Conservation (phyloP, 2,797 vertebrate genomes). For the Sebastes trivittatus region DNA sequence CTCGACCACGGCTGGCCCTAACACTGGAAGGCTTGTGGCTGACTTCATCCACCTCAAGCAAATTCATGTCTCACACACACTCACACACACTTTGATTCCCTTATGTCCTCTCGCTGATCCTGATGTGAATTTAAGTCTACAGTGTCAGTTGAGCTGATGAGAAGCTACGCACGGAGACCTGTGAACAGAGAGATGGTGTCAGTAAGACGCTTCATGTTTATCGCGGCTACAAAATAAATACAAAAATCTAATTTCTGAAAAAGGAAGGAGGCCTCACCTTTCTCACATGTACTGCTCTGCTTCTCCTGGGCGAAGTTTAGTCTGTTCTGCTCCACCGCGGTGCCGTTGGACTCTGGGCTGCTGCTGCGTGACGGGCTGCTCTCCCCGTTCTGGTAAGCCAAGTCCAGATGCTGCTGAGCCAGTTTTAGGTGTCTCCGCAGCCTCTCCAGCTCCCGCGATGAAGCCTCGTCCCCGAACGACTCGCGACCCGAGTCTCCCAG, state of each 20-base stretch:
- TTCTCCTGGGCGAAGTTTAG: conserved; percentile 95
- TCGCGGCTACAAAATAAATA: neutral
- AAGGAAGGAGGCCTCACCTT: conserved; percentile 67
- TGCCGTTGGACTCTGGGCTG: conserved; percentile 92
- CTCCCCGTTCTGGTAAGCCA: conserved; percentile 88
- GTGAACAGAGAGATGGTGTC: conserved; percentile 1
- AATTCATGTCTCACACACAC: conserved; percentile 21
- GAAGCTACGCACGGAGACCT: conserved; percentile 69
- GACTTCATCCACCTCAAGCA: conserved; percentile 69
- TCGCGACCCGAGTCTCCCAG: conserved; percentile 79
- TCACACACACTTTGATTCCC: conserved; percentile 40
- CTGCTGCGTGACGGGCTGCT: conserved; percentile 87
- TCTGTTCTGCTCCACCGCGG: conserved; percentile 90
- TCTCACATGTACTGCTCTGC: conserved; percentile 84
- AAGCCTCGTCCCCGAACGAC: conserved; percentile 78
- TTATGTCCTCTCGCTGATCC: conserved; percentile 36
- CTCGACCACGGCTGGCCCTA: conserved; percentile 44
- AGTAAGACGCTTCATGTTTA: neutral
- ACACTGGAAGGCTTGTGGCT: conserved; percentile 72
- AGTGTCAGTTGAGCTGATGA: conserved; percentile 1
- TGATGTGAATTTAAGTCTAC: conserved; percentile 4
- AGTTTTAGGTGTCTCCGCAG: conserved; percentile 88
- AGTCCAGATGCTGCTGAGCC: conserved; percentile 91
- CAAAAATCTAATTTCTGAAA: neutral
- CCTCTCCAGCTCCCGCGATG: conserved; percentile 83